Base-by-base conservation (phyloP, 1,140 invertebrate genomes). In the Solenopsis fugax region DNA sequence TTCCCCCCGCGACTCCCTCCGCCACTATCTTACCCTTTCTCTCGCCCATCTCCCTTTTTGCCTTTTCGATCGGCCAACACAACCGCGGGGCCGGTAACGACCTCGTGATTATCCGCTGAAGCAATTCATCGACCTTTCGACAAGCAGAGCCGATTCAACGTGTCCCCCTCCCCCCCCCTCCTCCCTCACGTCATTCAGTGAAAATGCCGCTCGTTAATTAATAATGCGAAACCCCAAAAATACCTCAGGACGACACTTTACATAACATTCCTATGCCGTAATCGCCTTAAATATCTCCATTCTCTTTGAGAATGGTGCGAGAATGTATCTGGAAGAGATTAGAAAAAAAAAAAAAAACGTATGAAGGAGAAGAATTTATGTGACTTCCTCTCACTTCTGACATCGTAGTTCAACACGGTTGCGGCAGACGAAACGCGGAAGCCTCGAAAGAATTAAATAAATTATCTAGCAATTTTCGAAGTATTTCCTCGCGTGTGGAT, bases 101-200 rank as follows among this genome's bases (percentile, higher is more conserved):
- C 88, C 88, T 87, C 88, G 88, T 71, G 76, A 89, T 89, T 85
- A 86, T 77, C 76, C 29, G 60, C 54, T 69, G 21, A 87, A 76
- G 78, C 64, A 71, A 90, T 73, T 85, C 86, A 90, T 89, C 89
- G 88, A 89, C 88, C 88, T 90, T 87, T 87, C 88, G 50, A 29
- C 72, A 62, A 41, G 67, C 37, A 65, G 65, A 89, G 69, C 62
- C 60, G 87, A 58, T 75, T 75, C 54, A 69, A 69, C 65, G 41
- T 50, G 64, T 4, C 41, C 29, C 2, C 29, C 2, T 29, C 29
- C 29, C 29, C 29, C 29, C 29, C 29, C 29, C 29, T 2, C 2
- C 29, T 29, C 58, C 65, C n/a, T 75, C 72, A 16, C 48, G 52
- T 75, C 37, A 58, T 58, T 75, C 72, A 13, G 34, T 56, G 54